phyloP scores from a whole-genome alignment of 2,113 vertebrate genomes.

The Chionodraco myersi region DNA sequence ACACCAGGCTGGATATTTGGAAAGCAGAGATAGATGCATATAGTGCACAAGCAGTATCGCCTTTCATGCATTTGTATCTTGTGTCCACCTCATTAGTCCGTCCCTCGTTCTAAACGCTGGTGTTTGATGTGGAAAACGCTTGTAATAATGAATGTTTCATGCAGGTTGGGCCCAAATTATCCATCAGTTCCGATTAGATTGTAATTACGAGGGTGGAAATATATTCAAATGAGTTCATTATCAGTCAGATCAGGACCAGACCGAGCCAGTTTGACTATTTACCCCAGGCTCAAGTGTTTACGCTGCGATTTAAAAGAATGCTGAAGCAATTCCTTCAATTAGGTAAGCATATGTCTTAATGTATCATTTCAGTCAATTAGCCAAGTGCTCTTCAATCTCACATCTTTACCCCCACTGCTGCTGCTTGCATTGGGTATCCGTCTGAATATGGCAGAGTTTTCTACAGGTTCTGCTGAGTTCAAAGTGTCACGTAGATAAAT shows the following conservation, averaged over 20 bases:
- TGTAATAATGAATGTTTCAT: slow-evolving; percentile 80
- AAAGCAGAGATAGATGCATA: neutral
- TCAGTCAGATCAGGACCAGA: slow-evolving; percentile 62
- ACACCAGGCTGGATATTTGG: neutral
- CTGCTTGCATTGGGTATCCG: slow-evolving; percentile 1
- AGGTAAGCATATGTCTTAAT: slow-evolving; percentile 41
- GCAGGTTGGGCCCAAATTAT: slow-evolving; percentile 77
- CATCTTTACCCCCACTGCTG: neutral
- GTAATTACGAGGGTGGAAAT: slow-evolving; percentile 74
- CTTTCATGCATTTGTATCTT: slow-evolving; percentile 51
- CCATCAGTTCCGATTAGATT: slow-evolving; percentile 80
- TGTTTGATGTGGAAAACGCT: slow-evolving; percentile 77
- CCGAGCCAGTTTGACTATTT: slow-evolving; percentile 51
- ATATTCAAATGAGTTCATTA: slow-evolving; percentile 78
- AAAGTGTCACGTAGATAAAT: slow-evolving; percentile 64
- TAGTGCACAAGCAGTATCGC: slow-evolving; percentile 13
- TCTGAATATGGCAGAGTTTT: slow-evolving; percentile 12
- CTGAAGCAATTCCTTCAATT: slow-evolving; percentile 42
- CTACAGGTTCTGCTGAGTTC: slow-evolving; percentile 21
- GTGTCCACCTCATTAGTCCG: slow-evolving; percentile 62
- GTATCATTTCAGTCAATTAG: slow-evolving; percentile 64
- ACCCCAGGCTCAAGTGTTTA: slow-evolving; percentile 60
- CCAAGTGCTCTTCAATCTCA: slow-evolving; percentile 27
- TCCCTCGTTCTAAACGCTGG: slow-evolving; percentile 59
- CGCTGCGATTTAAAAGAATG: slow-evolving; percentile 53